These are phyloP conservation scores for Pyrgilauda ruficollis DNA, from an alignment of 2,113 vertebrate genomes.

Conservation along the genomic window DNA sequence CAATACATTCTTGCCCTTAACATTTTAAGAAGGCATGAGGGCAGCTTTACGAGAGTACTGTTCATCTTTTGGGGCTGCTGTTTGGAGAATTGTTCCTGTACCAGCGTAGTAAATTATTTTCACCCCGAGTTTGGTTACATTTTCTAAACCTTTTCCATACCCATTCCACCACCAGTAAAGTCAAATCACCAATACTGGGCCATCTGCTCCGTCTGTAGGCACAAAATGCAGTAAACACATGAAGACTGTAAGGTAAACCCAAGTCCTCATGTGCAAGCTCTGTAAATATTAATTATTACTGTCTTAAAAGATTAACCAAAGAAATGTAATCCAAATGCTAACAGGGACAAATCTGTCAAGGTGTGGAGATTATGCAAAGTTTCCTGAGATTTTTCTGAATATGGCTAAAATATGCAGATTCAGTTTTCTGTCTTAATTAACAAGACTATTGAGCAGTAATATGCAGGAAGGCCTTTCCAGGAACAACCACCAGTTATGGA, in stretches of 20 bases:
- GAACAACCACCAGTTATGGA: neutral
- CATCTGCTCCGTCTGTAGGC: neutral
- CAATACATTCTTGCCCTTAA: neutral
- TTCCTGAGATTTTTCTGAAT: slow-evolving; percentile 6
- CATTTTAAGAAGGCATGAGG: neutral
- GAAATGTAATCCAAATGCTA: neutral
- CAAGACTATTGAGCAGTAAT: neutral
- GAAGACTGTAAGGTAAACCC: neutral
- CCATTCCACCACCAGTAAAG: neutral
- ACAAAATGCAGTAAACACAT: neutral
- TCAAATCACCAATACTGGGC: neutral
- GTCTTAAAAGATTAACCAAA: slow-evolving; percentile 11
- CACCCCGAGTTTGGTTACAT: neutral
- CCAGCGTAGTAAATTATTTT: neutral
- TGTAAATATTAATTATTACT: slow-evolving; percentile 6
- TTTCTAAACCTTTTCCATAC: neutral
- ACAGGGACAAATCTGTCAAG: neutral
- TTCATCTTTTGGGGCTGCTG: neutral
- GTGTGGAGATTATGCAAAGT: neutral
- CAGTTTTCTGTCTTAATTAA: neutral
- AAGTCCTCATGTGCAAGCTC: neutral
- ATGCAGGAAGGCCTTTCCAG: neutral
- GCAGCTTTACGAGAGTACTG: neutral
- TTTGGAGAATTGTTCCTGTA: neutral
- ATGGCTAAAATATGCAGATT: neutral